These are phyloP conservation scores for Drosophila fulvimacula DNA, from an alignment of 2,888 invertebrate genomes.

Conservation along the genomic window DNA sequence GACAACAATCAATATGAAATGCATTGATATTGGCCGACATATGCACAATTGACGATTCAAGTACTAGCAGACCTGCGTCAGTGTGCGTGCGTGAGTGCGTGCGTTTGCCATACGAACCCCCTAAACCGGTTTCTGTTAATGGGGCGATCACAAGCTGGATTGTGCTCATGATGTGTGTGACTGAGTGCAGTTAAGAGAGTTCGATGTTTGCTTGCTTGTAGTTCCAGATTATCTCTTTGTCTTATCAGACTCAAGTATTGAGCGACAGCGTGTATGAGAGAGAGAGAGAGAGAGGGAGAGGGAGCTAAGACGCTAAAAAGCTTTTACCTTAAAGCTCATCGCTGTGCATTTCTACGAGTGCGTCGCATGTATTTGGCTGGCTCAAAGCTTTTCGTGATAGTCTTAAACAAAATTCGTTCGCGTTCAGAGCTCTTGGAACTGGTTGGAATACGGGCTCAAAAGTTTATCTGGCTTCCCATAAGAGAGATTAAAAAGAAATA, in stretches of 20 bases:
- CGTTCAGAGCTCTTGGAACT: constrained; percentile 25
- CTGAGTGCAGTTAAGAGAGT: constrained; percentile 10
- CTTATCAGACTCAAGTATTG: constrained; percentile 25
- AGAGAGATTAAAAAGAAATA: constrained; percentile 24
- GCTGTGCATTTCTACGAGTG: constrained; percentile 19
- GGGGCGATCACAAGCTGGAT: constrained; percentile 29
- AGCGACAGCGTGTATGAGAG: neutral
- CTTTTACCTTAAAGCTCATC: constrained; percentile 46
- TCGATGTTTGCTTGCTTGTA: constrained; percentile 18
- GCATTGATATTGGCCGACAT: constrained; percentile 19
- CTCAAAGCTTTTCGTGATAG: constrained; percentile 29
- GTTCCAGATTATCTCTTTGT: constrained; percentile 35
- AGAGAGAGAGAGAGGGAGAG: neutral
- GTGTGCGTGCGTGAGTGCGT: neutral
- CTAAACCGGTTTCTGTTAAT: constrained; percentile 38
- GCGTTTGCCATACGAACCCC: constrained; percentile 11
- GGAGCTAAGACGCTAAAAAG: constrained; percentile 16
- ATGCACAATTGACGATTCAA: constrained; percentile 16
- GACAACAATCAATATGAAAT: neutral
- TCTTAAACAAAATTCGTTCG: constrained; percentile 34
- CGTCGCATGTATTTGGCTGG: constrained; percentile 29
- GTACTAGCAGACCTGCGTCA: neutral
- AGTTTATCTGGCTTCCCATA: constrained; percentile 27
- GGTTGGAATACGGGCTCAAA: constrained; percentile 17
- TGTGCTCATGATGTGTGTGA: constrained; percentile 7